Evolutionary conservation across 2,797 vertebrate species (phyloP).

Genomic region (Rhincodon typus): DNA sequence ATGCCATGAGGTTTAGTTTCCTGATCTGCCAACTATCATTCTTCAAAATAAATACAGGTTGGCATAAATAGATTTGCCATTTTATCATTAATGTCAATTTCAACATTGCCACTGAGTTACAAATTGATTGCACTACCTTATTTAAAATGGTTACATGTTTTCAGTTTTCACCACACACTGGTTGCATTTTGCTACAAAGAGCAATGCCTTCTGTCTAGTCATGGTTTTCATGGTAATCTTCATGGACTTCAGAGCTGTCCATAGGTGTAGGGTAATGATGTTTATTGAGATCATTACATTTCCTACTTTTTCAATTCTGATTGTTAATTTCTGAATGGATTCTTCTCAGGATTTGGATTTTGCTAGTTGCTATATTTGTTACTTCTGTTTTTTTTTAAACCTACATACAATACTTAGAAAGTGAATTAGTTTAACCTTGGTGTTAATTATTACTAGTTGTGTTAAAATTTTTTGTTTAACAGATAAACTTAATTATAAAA

Average conservation of each 20-base stretch:
- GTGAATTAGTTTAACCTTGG: neutral
- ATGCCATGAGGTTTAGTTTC: neutral
- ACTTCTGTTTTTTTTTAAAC: neutral
- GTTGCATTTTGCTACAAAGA: neutral
- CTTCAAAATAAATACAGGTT: neutral
- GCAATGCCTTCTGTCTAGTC: neutral
- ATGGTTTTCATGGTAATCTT: neutral
- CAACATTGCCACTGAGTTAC: neutral
- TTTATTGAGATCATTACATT: neutral
- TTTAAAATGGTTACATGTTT: neutral
- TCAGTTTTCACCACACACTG: neutral
- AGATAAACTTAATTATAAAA: neutral
- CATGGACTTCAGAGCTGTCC: neutral
- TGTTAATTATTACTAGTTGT: conserved; percentile 19
- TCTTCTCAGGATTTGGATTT: neutral
- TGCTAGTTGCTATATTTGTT: neutral
- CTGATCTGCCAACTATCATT: neutral
- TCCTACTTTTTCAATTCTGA: neutral
- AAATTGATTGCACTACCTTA: neutral
- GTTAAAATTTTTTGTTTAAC: neutral
- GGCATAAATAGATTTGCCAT: neutral
- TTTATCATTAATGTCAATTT: neutral
- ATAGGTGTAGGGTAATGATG: neutral
- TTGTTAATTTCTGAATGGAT: neutral
- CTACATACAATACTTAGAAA: neutral